Conservation (phyloP, 2,888 invertebrate species). For the Caenorhabditis japonica region DNA sequence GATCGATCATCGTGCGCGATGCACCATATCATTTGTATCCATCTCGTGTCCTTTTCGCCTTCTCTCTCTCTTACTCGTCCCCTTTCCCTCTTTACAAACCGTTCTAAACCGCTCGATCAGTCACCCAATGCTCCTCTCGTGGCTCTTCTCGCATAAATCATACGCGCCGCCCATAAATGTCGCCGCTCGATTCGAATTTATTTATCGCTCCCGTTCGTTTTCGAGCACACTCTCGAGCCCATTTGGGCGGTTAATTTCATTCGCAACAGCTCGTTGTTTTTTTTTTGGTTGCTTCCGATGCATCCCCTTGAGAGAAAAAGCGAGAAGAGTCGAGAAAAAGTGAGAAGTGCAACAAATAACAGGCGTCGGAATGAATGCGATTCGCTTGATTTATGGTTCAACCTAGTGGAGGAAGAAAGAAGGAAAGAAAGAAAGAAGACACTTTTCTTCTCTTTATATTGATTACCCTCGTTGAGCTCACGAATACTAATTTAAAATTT, state of each 20-base stretch:
- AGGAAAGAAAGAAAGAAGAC: no score
- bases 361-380: conserved; percentile 24
- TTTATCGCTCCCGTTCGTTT: conserved; percentile 7
- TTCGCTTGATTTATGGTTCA: conserved; percentile 24
- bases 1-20: conserved; percentile 30
- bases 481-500: conserved; percentile 3
- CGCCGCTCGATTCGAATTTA: conserved; percentile 18
- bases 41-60: conserved; percentile 5
- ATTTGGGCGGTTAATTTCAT: conserved; percentile 22
- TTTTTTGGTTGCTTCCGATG: conserved; percentile 14
- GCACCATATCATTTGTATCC: conserved; percentile 34
- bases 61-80: neutral
- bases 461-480: conserved; percentile 1
- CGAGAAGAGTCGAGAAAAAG: conserved; percentile 11
- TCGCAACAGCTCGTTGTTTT: conserved; percentile 20
- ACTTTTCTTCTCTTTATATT: conserved; percentile 3
- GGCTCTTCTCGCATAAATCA: conserved; percentile 19
- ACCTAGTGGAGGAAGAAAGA: conserved; percentile 16
- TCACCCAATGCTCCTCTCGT: conserved; percentile 9
- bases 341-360: conserved; percentile 40
- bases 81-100: conserved; percentile 34
- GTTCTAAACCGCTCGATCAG: conserved; percentile 40
- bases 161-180: conserved; percentile 30
- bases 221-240: neutral
- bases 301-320: neutral